Evolutionary conservation across 1,140 invertebrate genomes (phyloP).

Genomic region (Anastatus disparis): DNA sequence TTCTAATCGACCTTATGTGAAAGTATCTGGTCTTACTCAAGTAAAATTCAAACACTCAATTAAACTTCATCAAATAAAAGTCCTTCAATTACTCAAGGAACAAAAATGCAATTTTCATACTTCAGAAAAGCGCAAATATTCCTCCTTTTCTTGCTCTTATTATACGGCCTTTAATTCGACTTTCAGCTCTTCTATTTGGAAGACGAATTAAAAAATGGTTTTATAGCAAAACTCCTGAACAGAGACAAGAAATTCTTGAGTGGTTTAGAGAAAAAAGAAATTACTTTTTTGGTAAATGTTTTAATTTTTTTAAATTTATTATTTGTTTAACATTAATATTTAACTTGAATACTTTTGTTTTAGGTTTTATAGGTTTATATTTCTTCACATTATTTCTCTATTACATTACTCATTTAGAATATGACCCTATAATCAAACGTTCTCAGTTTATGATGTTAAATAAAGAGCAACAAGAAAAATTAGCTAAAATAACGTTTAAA

Average conservation of each 20-base stretch:
- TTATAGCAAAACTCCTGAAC: slow-evolving; percentile 55
- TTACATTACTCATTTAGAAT: slow-evolving; percentile 67
- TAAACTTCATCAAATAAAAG: too few species aligned
- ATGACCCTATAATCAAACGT: slow-evolving; percentile 67
- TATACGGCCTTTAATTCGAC: slow-evolving; percentile 53
- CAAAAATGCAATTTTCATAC: slow-evolving; percentile 53
- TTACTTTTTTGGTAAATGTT: slow-evolving; percentile 46
- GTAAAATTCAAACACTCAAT: slow-evolving; percentile 15
- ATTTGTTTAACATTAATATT: background rate
- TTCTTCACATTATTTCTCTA: slow-evolving; percentile 52
- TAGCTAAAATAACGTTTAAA: slow-evolving; percentile 55
- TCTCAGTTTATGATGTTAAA: slow-evolving; percentile 68
- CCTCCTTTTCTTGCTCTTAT: slow-evolving; percentile 52
- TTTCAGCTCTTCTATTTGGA: slow-evolving; percentile 58
- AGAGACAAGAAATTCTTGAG: slow-evolving; percentile 53
- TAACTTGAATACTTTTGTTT: slow-evolving; percentile 26
- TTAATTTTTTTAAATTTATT: background rate
- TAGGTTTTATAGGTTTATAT: slow-evolving; percentile 48
- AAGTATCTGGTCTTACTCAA: background rate
- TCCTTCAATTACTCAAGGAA: slow-evolving; percentile 30
- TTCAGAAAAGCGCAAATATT: slow-evolving; percentile 47
- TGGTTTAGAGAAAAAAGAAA: slow-evolving; percentile 46
- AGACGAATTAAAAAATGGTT: slow-evolving; percentile 67
- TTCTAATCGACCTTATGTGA: background rate
- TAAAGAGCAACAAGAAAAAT: slow-evolving; percentile 62